A percentile compares a stretch with the other conserved stretches of the same genome.
Evolutionary conservation across 1,140 invertebrate genomes (phyloP).

Genomic region (Pissodes strobi): DNA sequence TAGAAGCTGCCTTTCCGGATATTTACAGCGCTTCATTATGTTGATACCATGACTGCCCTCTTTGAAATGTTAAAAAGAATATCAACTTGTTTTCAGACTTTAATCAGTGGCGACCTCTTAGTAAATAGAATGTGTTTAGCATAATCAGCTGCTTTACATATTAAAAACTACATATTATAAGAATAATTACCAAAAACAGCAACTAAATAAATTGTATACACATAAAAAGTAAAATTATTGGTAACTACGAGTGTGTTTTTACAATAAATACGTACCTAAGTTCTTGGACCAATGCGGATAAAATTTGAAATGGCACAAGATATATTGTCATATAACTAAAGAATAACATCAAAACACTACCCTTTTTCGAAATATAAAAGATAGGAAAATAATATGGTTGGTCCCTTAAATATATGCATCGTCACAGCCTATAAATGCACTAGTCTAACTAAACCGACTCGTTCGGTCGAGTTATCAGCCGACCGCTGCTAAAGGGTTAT

Average conservation of each 20-base stretch:
- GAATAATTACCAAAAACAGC: too few species aligned
- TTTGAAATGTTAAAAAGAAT: too few species aligned
- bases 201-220: too few species aligned
- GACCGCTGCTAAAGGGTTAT: constrained; percentile 58
- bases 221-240: too few species aligned
- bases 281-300: constrained; percentile 2
- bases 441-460: constrained; percentile 17
- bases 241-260: neutral
- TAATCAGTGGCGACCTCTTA: too few species aligned
- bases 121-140: too few species aligned
- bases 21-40: too few species aligned
- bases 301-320: constrained; percentile 15
- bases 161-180: too few species aligned
- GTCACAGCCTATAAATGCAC: constrained; percentile 50
- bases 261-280: constrained; percentile 2
- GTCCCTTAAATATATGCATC: constrained; percentile 50
- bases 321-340: constrained; percentile 3
- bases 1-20: too few species aligned
- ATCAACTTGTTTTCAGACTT: too few species aligned
- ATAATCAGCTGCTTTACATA: too few species aligned
- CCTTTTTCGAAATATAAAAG: neutral
- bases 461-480: constrained; percentile 38
- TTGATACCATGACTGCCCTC: too few species aligned
- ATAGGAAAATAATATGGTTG: constrained; percentile 33
- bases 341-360: neutral